Percentiles rank a stretch among this genome's conserved stretches.
Conservation (phyloP, 2,113 vertebrate genomes). For the Gymnarchus niloticus region DNA sequence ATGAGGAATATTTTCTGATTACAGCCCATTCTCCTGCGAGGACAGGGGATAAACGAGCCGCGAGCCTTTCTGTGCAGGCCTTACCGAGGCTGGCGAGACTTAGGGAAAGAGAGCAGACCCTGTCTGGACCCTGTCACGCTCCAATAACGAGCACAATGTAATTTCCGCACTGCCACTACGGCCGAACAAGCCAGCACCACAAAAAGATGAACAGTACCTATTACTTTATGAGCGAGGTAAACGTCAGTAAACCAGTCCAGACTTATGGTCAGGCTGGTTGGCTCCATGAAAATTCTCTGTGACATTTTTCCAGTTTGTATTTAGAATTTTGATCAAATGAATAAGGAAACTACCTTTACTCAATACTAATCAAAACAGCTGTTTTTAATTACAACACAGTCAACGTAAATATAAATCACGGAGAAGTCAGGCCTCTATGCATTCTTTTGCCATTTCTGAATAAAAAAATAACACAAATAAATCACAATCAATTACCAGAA, state of each 20-base stretch:
- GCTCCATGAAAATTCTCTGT: neutral
- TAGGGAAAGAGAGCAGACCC: neutral
- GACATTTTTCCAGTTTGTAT: neutral
- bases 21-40: neutral
- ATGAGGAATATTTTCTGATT: neutral
- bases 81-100: neutral
- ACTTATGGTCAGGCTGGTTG: neutral
- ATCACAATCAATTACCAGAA: constrained; percentile 1
- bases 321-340: neutral
- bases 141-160: constrained; percentile 1
- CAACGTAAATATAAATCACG: neutral
- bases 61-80: neutral
- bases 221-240: neutral
- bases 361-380: neutral
- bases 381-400: neutral
- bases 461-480: neutral
- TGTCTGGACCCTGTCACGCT: constrained; percentile 16
- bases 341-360: neutral
- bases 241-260: neutral
- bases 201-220: neutral
- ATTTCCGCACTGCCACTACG: neutral
- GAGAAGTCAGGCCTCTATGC: neutral
- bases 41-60: neutral
- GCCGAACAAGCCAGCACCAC: neutral
- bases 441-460: neutral